Base-by-base conservation (phyloP, 2,797 vertebrate genomes). In the Enteromius unitaeniatus region DNA sequence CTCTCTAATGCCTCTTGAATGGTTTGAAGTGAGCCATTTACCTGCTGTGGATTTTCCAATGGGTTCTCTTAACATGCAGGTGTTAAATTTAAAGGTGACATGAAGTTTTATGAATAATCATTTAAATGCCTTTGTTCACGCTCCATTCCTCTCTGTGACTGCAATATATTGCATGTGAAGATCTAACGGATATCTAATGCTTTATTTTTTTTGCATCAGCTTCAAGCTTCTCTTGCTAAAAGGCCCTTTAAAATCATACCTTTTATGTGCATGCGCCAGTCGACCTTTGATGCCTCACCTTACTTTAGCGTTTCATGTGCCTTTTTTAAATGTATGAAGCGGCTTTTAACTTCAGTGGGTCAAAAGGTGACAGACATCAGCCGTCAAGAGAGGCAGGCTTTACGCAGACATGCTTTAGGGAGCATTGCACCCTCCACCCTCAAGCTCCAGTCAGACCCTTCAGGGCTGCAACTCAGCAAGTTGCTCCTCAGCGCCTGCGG, bases 31-130 rank as follows among this genome's bases (percentile, higher is more conserved):
- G 82, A 70, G 55, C 58, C 78, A 49, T 91, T 92, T 90, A 89
- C 67, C 85, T 85, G 76, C 67, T 31, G 47, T 19, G 85, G 85
- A 31, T 83, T 65, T 88, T 86, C 86, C 60, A 79, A 78, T 88
- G 81, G 79, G 84, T 87, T 87, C 84, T 80, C 79, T 86, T 89
- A 79, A 88, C 88, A 62, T 4, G 69, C 42, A 77, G 77, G 60
- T 42, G 75, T 92, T 88, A 89, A 91, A 90, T 90, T 89, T 47
- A 78, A 83, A 83, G 23, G 73, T 68, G 73, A 86, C 88, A 82
- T 70, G 83, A 88, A 80, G 83, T 82, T 91, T 93, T 89, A 93
- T 89, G 88, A 90, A 89, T 70, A 84, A 85, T 89, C 84, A 69
- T 58, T 73, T 77, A 62, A 82, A 86, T 62, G 26, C 51, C 65